Base-by-base conservation (phyloP, 2,888 invertebrate species). In the Elegia similella region DNA sequence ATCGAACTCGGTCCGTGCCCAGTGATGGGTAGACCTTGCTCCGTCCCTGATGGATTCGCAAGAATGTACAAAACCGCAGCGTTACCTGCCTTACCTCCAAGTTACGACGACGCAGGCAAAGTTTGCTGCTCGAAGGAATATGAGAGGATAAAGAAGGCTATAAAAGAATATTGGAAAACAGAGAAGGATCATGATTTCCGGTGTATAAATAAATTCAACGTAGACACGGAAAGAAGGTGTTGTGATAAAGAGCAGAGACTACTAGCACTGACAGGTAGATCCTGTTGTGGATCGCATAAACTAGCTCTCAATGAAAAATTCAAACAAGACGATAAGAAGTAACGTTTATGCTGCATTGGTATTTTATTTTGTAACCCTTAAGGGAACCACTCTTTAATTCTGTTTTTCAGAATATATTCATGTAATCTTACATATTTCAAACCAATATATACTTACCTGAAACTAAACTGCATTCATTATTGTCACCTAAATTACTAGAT, bases 311-410 rank as follows among this genome's bases (percentile, higher is more conserved):
- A 86, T 62, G 84, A 88, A 8, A 84, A 88, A 63, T 86, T 56
- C 58, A 80, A 80, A 61, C 71, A 81, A 17, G 74, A 78, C 1
- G 16, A 50, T 0, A 73, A 81, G 52, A 74, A 74, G 54, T 66
- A 56, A 70, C 57, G 46, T 6, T 17, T 7, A 7, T 8, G 5
- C 10, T 44, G 54, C 73, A 80, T 80, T 82, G 80, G 81, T 70
- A 66, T 88, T 90, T 89, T 89, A 90, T 89, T 90, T 91, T 90
- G 89, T 91, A 90, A 89, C 86, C 86, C 83, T 75, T 59, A 67
- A 66, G 59, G 60, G 53, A 58, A 56, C 50, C 30, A 7, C 44
- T 8, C 38, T 48, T 15, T 32, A n/a, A 53, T 42, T 42, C 13
- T 29, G 8, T 34, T 15, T 12, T 13, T 13, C 6, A 30, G 10